Percentiles rank a stretch among this genome's conserved stretches.
phyloP scores from a whole-genome alignment of 1,140 invertebrate genomes.

The Zaprionus inermis region DNA sequence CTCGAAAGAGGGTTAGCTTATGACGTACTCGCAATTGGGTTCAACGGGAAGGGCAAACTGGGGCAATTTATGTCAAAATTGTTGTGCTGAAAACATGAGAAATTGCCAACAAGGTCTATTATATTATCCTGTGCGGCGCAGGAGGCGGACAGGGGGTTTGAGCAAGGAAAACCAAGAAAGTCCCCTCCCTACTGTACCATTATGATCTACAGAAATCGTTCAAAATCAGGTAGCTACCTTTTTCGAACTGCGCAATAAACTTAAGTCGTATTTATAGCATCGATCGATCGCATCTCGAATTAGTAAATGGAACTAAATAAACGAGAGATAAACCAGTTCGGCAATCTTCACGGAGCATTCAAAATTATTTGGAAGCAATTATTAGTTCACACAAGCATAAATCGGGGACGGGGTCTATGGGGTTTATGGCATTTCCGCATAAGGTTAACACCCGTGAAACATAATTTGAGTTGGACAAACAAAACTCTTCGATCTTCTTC shows the following conservation, averaged over 20 bases:
- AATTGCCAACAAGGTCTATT: slow-evolving; percentile 16
- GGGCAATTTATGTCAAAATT: slow-evolving; percentile 62
- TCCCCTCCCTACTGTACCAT: not conserved
- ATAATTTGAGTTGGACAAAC: slow-evolving; percentile 69
- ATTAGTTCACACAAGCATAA: slow-evolving; percentile 77
- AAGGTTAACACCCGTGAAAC: slow-evolving; percentile 75
- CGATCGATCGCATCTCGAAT: not conserved
- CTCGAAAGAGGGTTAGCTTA: slow-evolving; percentile 27
- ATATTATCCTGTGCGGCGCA: not conserved
- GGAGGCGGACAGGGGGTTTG: slow-evolving; percentile 16
- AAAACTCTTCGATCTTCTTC: slow-evolving; percentile 41
- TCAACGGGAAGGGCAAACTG: slow-evolving; percentile 46
- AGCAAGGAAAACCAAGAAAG: not conserved
- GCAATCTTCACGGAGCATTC: slow-evolving; percentile 42
- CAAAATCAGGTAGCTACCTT: not conserved
- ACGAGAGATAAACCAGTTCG: slow-evolving; percentile 31
- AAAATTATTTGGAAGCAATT: slow-evolving; percentile 64
- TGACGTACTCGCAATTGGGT: slow-evolving; percentile 13
- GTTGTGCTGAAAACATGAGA: slow-evolving; percentile 44
- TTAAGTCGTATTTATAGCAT: not conserved
- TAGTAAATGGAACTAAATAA: slow-evolving; percentile 45
- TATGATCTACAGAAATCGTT: not conserved
- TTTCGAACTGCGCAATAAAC: slow-evolving; percentile 1
- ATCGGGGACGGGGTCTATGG: not conserved
- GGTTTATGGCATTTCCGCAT: slow-evolving; percentile 75